Percentiles rank a stretch among this genome's conserved stretches.
These are phyloP conservation scores for Drosophila serrata DNA, from an alignment of 1,140 invertebrate species.

Conservation along the genomic window DNA sequence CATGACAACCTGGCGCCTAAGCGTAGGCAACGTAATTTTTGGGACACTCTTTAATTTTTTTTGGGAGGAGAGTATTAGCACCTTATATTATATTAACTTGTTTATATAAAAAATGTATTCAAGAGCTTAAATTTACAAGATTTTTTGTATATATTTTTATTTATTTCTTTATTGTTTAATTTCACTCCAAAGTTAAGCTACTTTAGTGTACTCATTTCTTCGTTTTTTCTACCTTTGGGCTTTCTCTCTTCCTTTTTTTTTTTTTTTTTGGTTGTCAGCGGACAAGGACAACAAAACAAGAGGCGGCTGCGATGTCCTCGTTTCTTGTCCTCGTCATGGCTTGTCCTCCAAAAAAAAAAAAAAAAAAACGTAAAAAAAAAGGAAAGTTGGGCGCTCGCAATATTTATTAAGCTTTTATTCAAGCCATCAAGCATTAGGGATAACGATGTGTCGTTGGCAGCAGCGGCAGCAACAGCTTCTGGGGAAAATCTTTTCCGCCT, in stretches of 20 bases:
- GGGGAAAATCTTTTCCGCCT: conserved; percentile 37
- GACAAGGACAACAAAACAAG: conserved; percentile 25
- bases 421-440: conserved; percentile 78
- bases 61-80: not conserved
- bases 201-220: not conserved
- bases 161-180: not conserved
- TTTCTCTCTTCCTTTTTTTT: not conserved
- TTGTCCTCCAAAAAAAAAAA: conserved; percentile 35
- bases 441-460: conserved; percentile 65
- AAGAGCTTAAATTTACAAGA: not conserved
- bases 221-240: not conserved
- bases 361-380: conserved; percentile 13
- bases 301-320: conserved; percentile 32
- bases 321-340: conserved; percentile 16
- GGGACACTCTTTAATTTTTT: not conserved
- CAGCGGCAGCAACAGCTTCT: conserved; percentile 34
- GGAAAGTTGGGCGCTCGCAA: conserved; percentile 48
- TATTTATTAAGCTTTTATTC: conserved; percentile 81
- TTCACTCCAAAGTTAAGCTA: not conserved
- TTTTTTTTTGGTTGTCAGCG: conserved; percentile 29
- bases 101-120: not conserved
- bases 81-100: not conserved
- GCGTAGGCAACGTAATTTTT: conserved; percentile 13
- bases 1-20: conserved; percentile 20
- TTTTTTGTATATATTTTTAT: not conserved